These are phyloP conservation scores for Ctenomys sociabilis DNA, from an alignment of 2,113 vertebrate genomes.

Conservation along the genomic window DNA sequence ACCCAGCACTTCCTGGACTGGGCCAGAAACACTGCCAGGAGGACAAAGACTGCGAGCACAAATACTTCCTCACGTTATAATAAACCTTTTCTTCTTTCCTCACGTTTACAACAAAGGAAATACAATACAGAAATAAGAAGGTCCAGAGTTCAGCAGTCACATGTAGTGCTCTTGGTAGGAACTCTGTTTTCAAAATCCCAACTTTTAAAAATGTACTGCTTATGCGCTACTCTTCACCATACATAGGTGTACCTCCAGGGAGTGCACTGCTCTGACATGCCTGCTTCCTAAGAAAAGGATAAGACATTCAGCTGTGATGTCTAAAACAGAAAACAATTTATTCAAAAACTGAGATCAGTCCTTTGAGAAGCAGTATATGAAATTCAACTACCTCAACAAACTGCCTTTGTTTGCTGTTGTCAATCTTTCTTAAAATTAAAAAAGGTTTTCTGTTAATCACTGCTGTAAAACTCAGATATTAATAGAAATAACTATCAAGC, in stretches of 20 bases:
- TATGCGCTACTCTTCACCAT: slow-evolving; percentile 47
- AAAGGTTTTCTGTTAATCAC: neutral
- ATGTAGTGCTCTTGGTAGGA: slow-evolving; percentile 16
- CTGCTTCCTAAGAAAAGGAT: slow-evolving; percentile 39
- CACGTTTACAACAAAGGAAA: slow-evolving; percentile 45
- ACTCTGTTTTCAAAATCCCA: slow-evolving; percentile 51
- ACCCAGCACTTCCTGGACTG: neutral
- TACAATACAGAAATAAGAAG: slow-evolving; percentile 46
- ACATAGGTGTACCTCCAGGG: slow-evolving; percentile 12
- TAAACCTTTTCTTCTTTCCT: neutral
- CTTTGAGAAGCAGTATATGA: neutral
- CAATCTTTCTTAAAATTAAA: slow-evolving; percentile 21
- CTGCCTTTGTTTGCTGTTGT: slow-evolving; percentile 34
- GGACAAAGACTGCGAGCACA: neutral
- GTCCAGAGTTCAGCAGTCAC: slow-evolving; percentile 39
- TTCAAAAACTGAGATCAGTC: slow-evolving; percentile 45
- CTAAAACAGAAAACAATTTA: slow-evolving; percentile 54
- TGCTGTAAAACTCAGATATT: neutral
- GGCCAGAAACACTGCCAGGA: neutral
- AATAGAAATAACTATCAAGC: slow-evolving; percentile 13
- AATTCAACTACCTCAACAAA: slow-evolving; percentile 37
- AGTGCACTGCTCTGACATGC: neutral
- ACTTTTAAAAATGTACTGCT: neutral
- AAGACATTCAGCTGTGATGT: slow-evolving; percentile 44
- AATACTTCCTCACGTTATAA: neutral